A percentile compares a stretch with the other conserved stretches of the same genome.
phyloP scores from a whole-genome alignment of 2,888 invertebrate species.

The Phyllotreta striolata region DNA sequence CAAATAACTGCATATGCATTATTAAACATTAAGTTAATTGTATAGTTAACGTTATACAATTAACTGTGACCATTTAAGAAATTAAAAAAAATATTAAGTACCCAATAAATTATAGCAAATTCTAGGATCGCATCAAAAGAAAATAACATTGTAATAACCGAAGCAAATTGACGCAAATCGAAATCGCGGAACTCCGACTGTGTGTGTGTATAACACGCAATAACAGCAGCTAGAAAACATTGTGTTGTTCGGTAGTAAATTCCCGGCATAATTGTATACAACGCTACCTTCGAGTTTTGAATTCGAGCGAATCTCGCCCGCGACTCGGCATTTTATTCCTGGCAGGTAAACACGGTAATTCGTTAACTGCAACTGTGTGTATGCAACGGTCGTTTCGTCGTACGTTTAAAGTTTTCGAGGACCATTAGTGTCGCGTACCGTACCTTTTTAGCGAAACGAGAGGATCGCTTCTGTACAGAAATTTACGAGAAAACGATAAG shows the following conservation, averaged over 20 bases:
- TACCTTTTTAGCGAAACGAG: background rate
- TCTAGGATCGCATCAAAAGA: too few species aligned
- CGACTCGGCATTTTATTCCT: conserved; percentile 2
- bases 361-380: background rate
- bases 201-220: background rate
- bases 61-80: too few species aligned
- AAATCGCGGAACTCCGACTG: too few species aligned
- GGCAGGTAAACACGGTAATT: background rate
- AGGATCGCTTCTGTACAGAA: too few species aligned
- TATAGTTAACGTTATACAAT: too few species aligned
- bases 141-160: too few species aligned
- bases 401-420: conserved; percentile 2
- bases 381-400: conserved; percentile 6
- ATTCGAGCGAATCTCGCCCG: conserved; percentile 12
- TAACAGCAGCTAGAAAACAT: conserved; percentile 5
- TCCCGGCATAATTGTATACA: conserved; percentile 5
- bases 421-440: conserved; percentile 9
- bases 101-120: too few species aligned
- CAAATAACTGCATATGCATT: too few species aligned
- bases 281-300: conserved; percentile 1
- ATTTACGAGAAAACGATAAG: too few species aligned
- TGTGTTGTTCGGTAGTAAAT: conserved; percentile 12
- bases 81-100: too few species aligned
- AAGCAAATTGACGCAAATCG: too few species aligned
- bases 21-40: too few species aligned